phyloP scores from a whole-genome alignment of 2,888 invertebrate species.

The Hermaeophaga mercurialis region DNA sequence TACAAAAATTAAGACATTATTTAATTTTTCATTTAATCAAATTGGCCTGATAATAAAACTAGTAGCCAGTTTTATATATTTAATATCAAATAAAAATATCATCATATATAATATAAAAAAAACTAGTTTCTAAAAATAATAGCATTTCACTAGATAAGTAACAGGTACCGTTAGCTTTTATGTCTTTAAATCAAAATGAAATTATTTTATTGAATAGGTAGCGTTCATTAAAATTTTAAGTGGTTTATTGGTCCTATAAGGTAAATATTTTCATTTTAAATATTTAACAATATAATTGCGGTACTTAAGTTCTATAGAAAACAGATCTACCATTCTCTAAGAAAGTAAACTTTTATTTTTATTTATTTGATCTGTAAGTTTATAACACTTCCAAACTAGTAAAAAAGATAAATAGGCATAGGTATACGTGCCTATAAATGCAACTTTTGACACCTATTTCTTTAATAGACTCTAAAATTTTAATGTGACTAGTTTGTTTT shows the following conservation, averaged over 20 bases:
- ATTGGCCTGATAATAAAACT: too few relatives aligned
- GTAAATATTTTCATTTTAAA: constrained; percentile 8
- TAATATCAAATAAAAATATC: too few relatives aligned
- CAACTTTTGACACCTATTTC: not conserved
- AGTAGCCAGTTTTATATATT: too few relatives aligned
- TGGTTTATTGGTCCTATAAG: constrained; percentile 28
- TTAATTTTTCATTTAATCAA: too few relatives aligned
- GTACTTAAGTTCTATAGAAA: constrained; percentile 8
- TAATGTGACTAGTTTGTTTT: constrained; percentile 1
- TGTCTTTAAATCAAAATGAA: too few relatives aligned
- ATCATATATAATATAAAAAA: too few relatives aligned
- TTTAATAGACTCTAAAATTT: constrained; percentile 9
- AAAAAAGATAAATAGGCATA: too few relatives aligned
- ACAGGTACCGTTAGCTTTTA: too few relatives aligned
- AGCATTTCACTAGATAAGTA: too few relatives aligned
- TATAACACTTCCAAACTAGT: constrained; percentile 7
- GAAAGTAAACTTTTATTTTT: constrained; percentile 10
- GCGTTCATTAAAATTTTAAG: constrained; percentile 30
- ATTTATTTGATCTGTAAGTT: constrained; percentile 9
- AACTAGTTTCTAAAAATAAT: too few relatives aligned
- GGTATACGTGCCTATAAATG: not conserved
- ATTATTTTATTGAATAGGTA: too few relatives aligned
- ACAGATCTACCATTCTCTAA: constrained; percentile 14
- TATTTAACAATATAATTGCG: constrained; percentile 4
- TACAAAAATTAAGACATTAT: too few relatives aligned